Conservation (phyloP, 2,113 vertebrate genomes). For the Gracilinanus agilis region DNA sequence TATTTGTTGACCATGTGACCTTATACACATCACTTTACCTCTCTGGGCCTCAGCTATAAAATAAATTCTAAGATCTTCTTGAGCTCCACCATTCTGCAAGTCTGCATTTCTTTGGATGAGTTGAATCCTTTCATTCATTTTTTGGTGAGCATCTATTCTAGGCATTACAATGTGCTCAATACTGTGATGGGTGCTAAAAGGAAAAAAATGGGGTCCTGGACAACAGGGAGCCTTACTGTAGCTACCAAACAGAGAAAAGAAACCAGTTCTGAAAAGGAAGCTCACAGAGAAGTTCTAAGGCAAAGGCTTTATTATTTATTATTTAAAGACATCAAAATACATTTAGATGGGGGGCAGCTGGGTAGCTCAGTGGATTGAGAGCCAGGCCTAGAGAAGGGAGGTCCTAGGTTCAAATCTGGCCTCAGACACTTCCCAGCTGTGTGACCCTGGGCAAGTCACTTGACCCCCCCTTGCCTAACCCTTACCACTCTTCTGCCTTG, state of each 20-base stretch:
- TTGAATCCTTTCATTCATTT: not conserved
- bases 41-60: not conserved
- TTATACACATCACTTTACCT: not conserved
- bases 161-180: not conserved
- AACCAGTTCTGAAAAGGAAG: not conserved
- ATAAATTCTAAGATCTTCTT: not conserved
- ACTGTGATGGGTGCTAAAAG: not conserved
- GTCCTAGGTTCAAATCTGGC: too few relatives aligned
- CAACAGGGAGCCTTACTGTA: not conserved
- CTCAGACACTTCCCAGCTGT: too few relatives aligned
- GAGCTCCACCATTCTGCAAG: not conserved
- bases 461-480: too few relatives aligned
- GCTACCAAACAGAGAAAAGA: conserved; percentile 15
- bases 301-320: not conserved
- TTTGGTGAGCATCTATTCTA: too few relatives aligned
- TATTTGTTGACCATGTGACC: not conserved
- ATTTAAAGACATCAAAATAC: conserved; percentile 21
- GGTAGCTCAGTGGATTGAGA: too few relatives aligned
- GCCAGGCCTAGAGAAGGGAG: too few relatives aligned
- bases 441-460: too few relatives aligned
- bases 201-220: not conserved
- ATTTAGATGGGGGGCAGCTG: not conserved
- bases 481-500: too few relatives aligned
- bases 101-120: not conserved
- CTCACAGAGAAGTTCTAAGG: not conserved